Conservation (phyloP, 2,113 vertebrate genomes). For the Nothocercus nigrocapillus region DNA sequence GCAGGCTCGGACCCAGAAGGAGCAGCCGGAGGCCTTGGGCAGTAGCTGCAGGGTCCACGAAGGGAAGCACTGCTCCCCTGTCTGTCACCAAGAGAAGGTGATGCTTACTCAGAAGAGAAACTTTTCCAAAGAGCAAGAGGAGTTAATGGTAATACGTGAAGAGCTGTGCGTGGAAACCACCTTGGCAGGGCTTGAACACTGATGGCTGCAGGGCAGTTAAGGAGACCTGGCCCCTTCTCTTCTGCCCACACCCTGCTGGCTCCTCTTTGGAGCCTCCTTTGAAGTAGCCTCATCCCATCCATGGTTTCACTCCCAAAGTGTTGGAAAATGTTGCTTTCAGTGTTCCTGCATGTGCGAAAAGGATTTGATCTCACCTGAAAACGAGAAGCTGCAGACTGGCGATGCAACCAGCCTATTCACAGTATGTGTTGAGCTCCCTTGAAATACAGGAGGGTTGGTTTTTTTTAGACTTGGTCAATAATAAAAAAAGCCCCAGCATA, state of each 20-base stretch:
- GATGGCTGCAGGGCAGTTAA: neutral
- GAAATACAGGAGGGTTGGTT: neutral
- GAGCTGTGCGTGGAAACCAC: neutral
- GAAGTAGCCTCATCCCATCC: neutral
- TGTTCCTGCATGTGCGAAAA: neutral
- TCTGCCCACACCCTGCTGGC: neutral
- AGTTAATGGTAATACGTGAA: neutral
- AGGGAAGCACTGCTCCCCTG: neutral
- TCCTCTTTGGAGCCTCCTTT: neutral
- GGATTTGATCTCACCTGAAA: neutral
- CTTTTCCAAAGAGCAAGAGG: too few relatives aligned
- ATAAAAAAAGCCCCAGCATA: neutral
- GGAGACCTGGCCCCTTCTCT: neutral
- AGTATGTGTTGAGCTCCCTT: neutral
- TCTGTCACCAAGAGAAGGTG: neutral
- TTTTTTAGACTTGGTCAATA: neutral
- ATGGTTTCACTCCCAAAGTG: neutral
- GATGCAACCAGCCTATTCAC: neutral
- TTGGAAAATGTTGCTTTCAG: neutral
- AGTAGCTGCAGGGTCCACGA: neutral
- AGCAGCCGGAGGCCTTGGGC: neutral
- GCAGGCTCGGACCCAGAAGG: neutral
- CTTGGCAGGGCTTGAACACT: neutral
- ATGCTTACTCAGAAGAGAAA: neutral
- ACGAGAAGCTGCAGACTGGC: neutral